phyloP scores from a whole-genome alignment of 2,888 invertebrate species.

The Arrhopalites spinosus region DNA sequence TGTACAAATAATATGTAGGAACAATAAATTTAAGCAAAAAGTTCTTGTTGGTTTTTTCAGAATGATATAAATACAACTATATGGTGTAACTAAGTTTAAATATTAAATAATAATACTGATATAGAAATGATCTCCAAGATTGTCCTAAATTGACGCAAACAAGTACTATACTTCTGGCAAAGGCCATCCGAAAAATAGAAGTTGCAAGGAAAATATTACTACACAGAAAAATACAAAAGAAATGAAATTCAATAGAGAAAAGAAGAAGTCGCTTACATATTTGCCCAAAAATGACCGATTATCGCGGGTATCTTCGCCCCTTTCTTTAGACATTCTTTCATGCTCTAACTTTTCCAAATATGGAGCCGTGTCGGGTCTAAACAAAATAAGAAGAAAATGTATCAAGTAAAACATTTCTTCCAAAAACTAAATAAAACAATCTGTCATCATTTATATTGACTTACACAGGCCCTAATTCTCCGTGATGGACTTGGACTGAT shows the following conservation, averaged over 20 bases:
- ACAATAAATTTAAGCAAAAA: too few relatives aligned
- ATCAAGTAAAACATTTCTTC: slow-evolving; percentile 55
- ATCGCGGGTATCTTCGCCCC: slow-evolving; percentile 89
- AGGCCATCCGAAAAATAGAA: slow-evolving; percentile 27
- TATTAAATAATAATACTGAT: neutral
- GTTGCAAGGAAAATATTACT: slow-evolving; percentile 44
- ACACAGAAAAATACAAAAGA: slow-evolving; percentile 51
- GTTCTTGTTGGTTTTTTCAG: too few relatives aligned
- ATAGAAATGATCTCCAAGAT: neutral
- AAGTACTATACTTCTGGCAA: neutral
- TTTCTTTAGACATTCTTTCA: slow-evolving; percentile 86
- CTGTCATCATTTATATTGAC: slow-evolving; percentile 58
- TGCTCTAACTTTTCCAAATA: slow-evolving; percentile 92
- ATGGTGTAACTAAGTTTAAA: too few relatives aligned
- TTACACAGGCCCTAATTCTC: slow-evolving; percentile 80
- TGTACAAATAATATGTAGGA: too few relatives aligned
- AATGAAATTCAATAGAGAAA: slow-evolving; percentile 42
- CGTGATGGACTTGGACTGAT: slow-evolving; percentile 76
- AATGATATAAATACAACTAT: too few relatives aligned
- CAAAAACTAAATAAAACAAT: slow-evolving; percentile 57
- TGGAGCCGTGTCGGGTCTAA: slow-evolving; percentile 89
- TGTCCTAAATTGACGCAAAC: too few relatives aligned
- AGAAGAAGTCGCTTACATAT: slow-evolving; percentile 77
- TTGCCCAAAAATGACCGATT: slow-evolving; percentile 94
- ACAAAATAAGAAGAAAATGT: slow-evolving; percentile 38